Base-by-base conservation (phyloP, 2,888 invertebrate genomes). In the Xylota segnis region DNA sequence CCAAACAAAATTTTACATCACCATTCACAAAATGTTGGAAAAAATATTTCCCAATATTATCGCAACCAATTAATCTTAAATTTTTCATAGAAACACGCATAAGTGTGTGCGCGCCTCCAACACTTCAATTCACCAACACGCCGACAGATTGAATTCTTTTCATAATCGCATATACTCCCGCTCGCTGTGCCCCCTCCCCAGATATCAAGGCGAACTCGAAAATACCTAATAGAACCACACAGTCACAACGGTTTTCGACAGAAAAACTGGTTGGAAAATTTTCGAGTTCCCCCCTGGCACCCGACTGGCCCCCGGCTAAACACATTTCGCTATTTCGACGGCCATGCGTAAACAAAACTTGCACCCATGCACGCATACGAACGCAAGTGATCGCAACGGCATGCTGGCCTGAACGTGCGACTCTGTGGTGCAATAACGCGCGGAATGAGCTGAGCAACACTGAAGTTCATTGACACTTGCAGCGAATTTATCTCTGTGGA, bases 381-480 rank as follows among this genome's bases (percentile, higher is more conserved):
- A 34, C 10, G 34, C 54, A 27, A 40, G 18, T 37, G 56, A 74
- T 79, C 54, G 63, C 23, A 61, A 68, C 56, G 63, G 72, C 74
- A 68, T 79, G 70, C 59, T 32, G 1, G 63, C 54, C 72, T 29
- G 27, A 66, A 61, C 45, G 45, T 34, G 65, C 63, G 61, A 16
- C 58, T 68, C 29, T 16, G 29, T 76, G 83, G 78, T 83, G 83
- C 78, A 83, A 83, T 83, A 83, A 74, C 78, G 61, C 83, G 78
- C 83, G 68, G 74, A 83, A 83, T 83, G 76, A 77, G 83, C 72
- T n/a, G n/a, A 77, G 78, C 72, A 68, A 27, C 54, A 56, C 59
- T 14, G 66, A 63, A 74, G 83, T 78, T 83, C 83, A 78, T 78
- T 83, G 83, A 83, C 83, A 83, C 79, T 78, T 78, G 83, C 78